Base-by-base conservation (phyloP, 1,140 invertebrate species). In the Ostrea denselamellosa region DNA sequence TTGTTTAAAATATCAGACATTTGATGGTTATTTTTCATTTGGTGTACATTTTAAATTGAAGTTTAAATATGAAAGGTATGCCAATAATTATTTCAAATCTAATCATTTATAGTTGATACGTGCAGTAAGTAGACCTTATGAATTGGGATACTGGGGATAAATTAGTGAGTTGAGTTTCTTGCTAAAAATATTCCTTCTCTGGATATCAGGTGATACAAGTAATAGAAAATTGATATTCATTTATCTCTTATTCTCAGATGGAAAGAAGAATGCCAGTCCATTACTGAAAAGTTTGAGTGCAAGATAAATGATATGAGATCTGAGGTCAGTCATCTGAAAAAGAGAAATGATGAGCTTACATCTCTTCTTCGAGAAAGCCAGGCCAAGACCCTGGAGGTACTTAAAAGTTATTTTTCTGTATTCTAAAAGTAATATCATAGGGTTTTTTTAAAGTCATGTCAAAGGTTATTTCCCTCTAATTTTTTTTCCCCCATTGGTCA, bases 211-310 rank as follows among this genome's bases (percentile, higher is more conserved):
- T 44, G 34, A 44, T 44, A 1, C 34, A 44, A 44, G 34, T 44
- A 44, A 44, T 44, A 5, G 34, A 44, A 44, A 44, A n/a, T n/a
- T n/a, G n/a, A n/a, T n/a, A n/a, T 44, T 44, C 34, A 5, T 2
- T 44, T 44, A 44, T 44, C 34, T 44, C 34, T 62, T 87, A 52
- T 19, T 65, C 91, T 34, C 89, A 94, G 94, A 89, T 95, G 94
- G 94, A 95, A 95, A 87, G 94, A 95, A 90, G 94, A 95, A 90
- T 95, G 94, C 86, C 92, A 93, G 17, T 90, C 91, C 17, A 92
- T 94, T 81, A 92, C 93, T 34, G 91, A 92, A 84, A 94, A 94
- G 83, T 93, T 93, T 91, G 94, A 95, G 89, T 86, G 81, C 2
- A 94, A 93, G 86, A 56, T 95, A 19, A 91, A 88, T 22, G 93